Evolutionary conservation across 2,113 vertebrate species (phyloP).

Genomic region (Nymphicus hollandicus): DNA sequence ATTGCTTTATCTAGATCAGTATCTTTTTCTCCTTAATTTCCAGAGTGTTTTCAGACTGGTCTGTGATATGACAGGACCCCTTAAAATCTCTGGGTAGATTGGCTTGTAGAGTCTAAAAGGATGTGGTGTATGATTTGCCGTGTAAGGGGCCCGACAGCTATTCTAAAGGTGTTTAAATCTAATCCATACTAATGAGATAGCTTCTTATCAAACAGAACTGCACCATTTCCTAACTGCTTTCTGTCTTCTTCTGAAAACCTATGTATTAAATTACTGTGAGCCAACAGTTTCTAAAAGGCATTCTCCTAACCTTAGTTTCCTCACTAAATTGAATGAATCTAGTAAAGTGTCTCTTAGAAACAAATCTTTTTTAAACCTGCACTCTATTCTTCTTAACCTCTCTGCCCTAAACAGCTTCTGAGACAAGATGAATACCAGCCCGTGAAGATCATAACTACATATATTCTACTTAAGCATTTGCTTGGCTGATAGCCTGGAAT

Average conservation of each 20-base stretch:
- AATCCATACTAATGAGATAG: conserved; percentile 33
- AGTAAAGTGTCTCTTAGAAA: conserved; percentile 50
- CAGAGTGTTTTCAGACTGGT: not conserved
- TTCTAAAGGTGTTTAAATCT: not conserved
- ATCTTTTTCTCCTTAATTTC: not conserved
- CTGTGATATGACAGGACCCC: not conserved
- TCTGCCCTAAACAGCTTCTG: conserved; percentile 48
- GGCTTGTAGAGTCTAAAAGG: not conserved
- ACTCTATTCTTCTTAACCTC: conserved; percentile 56
- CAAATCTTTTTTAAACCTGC: conserved; percentile 54
- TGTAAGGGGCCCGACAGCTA: not conserved
- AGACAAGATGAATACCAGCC: conserved; percentile 43
- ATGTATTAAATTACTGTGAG: not conserved
- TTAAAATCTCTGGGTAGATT: not conserved
- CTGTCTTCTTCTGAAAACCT: conserved; percentile 7
- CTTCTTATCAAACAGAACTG: not conserved
- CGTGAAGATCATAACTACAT: conserved; percentile 9
- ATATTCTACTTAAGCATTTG: conserved; percentile 25
- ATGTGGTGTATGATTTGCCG: not conserved
- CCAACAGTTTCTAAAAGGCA: conserved; percentile 21
- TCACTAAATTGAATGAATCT: conserved; percentile 33
- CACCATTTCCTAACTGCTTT: not conserved
- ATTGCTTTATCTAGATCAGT: not conserved
- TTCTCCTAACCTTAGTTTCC: conserved; percentile 29
- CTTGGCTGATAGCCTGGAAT: conserved; percentile 58